These are phyloP conservation scores for Illadopsis cleaveri DNA, from an alignment of 2,113 vertebrate genomes.

Conservation along the genomic window DNA sequence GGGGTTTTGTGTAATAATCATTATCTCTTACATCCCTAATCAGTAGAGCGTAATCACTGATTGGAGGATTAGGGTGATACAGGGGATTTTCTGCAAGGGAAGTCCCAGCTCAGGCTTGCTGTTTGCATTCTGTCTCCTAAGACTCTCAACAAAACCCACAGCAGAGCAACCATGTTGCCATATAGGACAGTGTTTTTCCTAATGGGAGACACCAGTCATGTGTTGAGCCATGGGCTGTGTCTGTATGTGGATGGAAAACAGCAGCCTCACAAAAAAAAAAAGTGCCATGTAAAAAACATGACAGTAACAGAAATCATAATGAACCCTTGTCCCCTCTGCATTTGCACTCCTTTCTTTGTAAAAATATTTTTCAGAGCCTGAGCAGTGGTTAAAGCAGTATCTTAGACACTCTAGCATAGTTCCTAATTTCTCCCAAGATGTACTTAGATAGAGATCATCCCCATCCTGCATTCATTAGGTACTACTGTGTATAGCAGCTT, in stretches of 20 bases:
- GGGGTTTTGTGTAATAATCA: neutral
- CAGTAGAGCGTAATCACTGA: constrained; percentile 10
- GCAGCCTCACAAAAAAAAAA: neutral
- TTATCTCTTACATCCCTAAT: constrained; percentile 28
- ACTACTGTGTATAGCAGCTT: neutral
- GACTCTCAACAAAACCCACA: neutral
- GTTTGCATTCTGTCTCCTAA: neutral
- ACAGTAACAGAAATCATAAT: neutral
- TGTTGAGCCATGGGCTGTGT: neutral
- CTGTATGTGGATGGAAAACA: neutral
- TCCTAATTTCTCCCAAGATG: neutral
- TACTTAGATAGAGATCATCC: neutral
- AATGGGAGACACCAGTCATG: neutral
- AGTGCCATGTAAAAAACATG: neutral
- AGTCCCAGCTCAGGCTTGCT: neutral
- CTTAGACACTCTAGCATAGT: neutral
- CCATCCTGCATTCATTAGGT: neutral
- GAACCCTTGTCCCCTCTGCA: neutral
- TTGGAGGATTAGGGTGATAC: neutral
- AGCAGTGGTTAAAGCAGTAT: neutral
- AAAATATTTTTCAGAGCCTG: neutral
- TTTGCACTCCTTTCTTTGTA: neutral
- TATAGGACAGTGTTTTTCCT: neutral
- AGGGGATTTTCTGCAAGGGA: neutral
- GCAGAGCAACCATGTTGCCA: rapidly evolving